Evolutionary conservation across 1,140 invertebrate genomes (phyloP).

Genomic region (Metaphire vulgaris): DNA sequence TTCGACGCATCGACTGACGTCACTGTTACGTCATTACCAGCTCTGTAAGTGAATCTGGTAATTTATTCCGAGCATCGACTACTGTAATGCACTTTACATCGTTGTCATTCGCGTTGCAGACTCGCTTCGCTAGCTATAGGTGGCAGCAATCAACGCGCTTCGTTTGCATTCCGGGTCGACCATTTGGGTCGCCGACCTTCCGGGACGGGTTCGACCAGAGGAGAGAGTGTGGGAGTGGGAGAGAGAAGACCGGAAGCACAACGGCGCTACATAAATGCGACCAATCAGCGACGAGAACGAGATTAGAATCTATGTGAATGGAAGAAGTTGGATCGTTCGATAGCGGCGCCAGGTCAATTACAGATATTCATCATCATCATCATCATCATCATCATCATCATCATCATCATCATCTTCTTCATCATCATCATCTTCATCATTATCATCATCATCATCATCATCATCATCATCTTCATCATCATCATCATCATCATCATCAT

Average conservation of each 20-base stretch:
- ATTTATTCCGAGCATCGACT: background rate
- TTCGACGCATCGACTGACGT: background rate
- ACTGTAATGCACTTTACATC: background rate
- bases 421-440: background rate
- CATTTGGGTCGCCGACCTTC: background rate
- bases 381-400: background rate
- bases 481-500: too few relatives aligned
- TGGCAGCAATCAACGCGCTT: background rate
- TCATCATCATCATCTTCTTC: background rate
- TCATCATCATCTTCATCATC: too few relatives aligned
- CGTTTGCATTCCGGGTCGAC: background rate
- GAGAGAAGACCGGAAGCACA: background rate
- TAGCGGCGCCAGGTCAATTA: background rate
- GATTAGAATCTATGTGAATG: too few relatives aligned
- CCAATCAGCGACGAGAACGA: too few relatives aligned
- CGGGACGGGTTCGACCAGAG: background rate
- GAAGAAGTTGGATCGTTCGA: background rate
- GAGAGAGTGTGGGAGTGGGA: background rate
- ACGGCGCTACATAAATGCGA: too few relatives aligned
- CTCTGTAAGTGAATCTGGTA: background rate
- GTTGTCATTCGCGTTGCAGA: background rate
- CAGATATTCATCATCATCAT: background rate
- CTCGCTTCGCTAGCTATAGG: background rate
- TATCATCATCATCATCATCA: too few relatives aligned
- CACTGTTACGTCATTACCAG: background rate